Evolutionary conservation across 2,888 invertebrate genomes (phyloP).

Genomic region (Lithophane ornitopus): DNA sequence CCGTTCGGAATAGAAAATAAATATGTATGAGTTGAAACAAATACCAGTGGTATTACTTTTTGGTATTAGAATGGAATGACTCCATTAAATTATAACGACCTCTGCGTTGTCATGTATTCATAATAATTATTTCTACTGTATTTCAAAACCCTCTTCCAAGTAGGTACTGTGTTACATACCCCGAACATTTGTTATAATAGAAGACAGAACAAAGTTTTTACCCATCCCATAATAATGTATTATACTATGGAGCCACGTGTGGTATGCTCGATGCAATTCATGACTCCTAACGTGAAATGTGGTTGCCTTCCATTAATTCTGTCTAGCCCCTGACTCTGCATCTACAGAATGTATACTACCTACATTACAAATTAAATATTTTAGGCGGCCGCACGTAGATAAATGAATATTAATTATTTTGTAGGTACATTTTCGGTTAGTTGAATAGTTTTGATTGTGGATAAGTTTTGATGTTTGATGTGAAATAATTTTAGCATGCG

Average conservation of each 20-base stretch:
- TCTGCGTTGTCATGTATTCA: background rate
- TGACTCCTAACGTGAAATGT: conserved; percentile 55
- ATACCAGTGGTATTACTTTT: too few species aligned
- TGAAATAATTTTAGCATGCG: background rate
- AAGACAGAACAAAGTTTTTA: conserved; percentile 6
- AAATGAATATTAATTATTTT: background rate
- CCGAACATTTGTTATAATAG: background rate
- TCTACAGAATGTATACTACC: conserved; percentile 8
- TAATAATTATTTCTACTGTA: background rate
- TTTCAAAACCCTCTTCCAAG: background rate
- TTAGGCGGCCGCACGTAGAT: background rate
- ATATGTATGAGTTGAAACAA: too few species aligned
- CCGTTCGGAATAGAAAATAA: too few species aligned
- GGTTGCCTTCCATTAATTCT: conserved; percentile 57
- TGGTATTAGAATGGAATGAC: too few species aligned
- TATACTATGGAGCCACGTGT: conserved; percentile 30
- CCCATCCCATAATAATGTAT: conserved; percentile 16
- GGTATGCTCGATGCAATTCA: conserved; percentile 47
- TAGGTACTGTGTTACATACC: background rate
- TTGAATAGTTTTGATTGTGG: background rate
- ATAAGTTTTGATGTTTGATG: too few species aligned
- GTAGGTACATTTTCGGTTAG: background rate
- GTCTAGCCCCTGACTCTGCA: conserved; percentile 32
- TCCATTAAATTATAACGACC: too few species aligned
- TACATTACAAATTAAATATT: conserved; percentile 18